Conservation (phyloP, 2,113 vertebrate species). For the Dicrurus megarhynchus region DNA sequence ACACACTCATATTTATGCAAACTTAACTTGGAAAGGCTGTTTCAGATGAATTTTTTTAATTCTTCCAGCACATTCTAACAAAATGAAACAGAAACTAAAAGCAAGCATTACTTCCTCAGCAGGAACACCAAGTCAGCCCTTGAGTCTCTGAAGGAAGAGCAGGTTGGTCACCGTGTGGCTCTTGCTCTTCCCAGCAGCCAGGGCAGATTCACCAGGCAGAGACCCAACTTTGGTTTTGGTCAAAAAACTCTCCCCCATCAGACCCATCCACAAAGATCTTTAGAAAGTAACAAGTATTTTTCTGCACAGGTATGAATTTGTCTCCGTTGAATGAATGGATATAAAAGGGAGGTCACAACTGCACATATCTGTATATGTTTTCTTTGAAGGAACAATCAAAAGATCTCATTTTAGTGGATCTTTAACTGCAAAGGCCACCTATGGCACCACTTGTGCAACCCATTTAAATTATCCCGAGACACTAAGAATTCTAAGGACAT, state of each 20-base stretch:
- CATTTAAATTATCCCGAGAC: background rate
- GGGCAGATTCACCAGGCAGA: background rate
- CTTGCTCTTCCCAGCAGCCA: background rate
- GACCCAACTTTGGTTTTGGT: background rate
- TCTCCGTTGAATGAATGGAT: background rate
- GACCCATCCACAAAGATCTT: background rate
- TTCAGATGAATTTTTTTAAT: background rate
- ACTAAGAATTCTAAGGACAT: background rate
- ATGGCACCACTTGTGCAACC: background rate
- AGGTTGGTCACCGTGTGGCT: background rate
- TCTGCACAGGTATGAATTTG: background rate
- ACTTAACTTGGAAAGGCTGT: background rate
- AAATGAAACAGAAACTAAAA: background rate
- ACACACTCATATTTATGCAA: background rate
- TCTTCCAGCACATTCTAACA: background rate
- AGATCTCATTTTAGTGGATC: background rate
- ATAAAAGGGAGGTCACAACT: background rate
- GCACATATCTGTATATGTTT: fast-evolving
- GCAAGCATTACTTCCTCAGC: fast-evolving
- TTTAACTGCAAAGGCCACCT: background rate
- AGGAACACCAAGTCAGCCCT: background rate
- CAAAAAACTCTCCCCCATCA: background rate
- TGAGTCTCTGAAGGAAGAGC: fast-evolving
- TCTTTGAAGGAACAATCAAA: background rate
- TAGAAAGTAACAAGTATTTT: background rate